Conservation (phyloP, 2,113 vertebrate species). For the Notothenia rossii region DNA sequence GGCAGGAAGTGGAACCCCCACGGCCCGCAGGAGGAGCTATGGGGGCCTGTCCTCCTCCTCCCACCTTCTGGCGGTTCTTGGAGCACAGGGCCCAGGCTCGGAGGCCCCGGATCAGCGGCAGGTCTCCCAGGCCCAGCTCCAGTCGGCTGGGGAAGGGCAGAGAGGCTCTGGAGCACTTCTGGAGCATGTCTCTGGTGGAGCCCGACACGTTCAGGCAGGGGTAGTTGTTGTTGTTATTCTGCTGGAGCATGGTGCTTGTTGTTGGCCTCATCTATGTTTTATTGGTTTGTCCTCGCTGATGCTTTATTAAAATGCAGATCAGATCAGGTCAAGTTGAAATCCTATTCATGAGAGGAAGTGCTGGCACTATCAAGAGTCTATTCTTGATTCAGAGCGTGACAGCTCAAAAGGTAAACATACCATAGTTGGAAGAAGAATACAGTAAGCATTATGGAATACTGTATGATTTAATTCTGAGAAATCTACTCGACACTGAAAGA, state of each 20-base stretch:
- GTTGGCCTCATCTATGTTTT: slow-evolving; percentile 70
- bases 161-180: slow-evolving; percentile 70
- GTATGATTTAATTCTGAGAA: slow-evolving; percentile 20
- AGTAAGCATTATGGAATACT: slow-evolving; percentile 21
- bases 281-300: slow-evolving; percentile 26
- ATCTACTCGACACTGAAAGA: not conserved
- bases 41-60: slow-evolving; percentile 55
- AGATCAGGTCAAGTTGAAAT: not conserved
- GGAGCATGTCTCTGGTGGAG: slow-evolving; percentile 70
- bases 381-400: slow-evolving; percentile 36
- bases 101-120: slow-evolving; percentile 81
- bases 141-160: slow-evolving; percentile 77
- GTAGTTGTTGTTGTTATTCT: slow-evolving; percentile 88
- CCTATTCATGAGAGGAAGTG: slow-evolving; percentile 5
- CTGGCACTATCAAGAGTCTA: slow-evolving; percentile 35
- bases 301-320: slow-evolving; percentile 47
- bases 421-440: slow-evolving; percentile 3
- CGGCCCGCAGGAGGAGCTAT: slow-evolving; percentile 36
- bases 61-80: slow-evolving; percentile 73
- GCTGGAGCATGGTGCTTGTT: slow-evolving; percentile 81
- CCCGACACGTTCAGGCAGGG: slow-evolving; percentile 77
- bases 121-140: slow-evolving; percentile 78
- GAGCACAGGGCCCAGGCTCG: slow-evolving; percentile 83
- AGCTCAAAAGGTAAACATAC: slow-evolving; percentile 26
- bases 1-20: slow-evolving; percentile 40